A percentile compares a stretch with the other conserved stretches of the same genome.
Evolutionary conservation across 2,113 vertebrate species (phyloP).

Genomic region (Tyrannus savana): DNA sequence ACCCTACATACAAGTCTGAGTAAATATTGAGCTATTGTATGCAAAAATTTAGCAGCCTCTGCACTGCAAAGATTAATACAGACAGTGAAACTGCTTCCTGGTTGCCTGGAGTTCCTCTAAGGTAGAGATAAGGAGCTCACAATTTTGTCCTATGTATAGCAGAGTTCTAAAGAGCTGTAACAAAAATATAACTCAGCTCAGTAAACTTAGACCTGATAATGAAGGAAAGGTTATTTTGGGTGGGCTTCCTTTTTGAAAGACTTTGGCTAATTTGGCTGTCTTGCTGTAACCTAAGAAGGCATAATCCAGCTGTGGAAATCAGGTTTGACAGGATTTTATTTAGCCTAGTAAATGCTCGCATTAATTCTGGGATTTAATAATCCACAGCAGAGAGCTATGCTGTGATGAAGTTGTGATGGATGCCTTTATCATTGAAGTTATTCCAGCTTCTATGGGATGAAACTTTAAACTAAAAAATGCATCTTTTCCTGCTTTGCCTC

Average conservation of each 20-base stretch:
- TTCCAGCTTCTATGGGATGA: neutral
- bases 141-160: neutral
- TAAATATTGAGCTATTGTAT: neutral
- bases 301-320: constrained; percentile 1
- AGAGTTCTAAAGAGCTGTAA: neutral
- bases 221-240: neutral
- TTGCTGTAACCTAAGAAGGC: neutral
- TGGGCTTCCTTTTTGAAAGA: neutral
- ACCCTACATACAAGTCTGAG: neutral
- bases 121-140: neutral
- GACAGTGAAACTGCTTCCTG: neutral
- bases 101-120: neutral
- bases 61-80: neutral
- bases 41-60: neutral
- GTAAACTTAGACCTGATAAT: neutral
- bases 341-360: neutral
- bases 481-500: neutral
- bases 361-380: constrained; percentile 17
- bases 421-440: neutral
- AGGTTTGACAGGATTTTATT: neutral
- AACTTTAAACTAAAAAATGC: neutral
- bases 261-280: neutral
- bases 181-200: neutral
- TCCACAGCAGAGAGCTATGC: neutral
- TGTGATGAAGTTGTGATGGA: neutral